Conservation (phyloP, 1,140 invertebrate genomes). For the Steinernema feltiae region DNA sequence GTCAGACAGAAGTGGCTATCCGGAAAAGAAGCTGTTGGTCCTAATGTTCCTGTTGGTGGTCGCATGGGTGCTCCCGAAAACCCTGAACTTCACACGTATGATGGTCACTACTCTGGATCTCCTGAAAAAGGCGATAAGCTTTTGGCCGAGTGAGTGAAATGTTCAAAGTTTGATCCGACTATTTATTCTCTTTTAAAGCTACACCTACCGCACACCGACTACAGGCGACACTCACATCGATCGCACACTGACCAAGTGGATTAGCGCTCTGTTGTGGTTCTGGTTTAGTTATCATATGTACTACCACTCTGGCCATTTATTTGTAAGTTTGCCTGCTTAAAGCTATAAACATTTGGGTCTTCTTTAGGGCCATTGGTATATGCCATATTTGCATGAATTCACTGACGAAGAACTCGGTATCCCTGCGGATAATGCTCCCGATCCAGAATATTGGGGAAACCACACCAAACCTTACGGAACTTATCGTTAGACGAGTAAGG, state of each 20-base stretch:
- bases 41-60: slow-evolving; percentile 34
- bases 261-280: slow-evolving; percentile 36
- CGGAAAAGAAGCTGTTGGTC: background rate
- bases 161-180: background rate
- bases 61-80: slow-evolving; percentile 35
- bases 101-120: slow-evolving; percentile 35
- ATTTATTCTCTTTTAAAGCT: slow-evolving; percentile 24
- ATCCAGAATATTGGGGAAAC: slow-evolving; percentile 58
- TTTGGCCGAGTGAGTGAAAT: slow-evolving; percentile 30
- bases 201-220: slow-evolving; percentile 37
- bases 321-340: slow-evolving; percentile 38
- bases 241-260: slow-evolving; percentile 30
- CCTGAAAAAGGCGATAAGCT: slow-evolving; percentile 33
- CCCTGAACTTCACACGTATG: slow-evolving; percentile 40
- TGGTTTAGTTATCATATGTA: slow-evolving; percentile 51
- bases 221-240: slow-evolving; percentile 39
- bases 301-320: slow-evolving; percentile 44
- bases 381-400: slow-evolving; percentile 52
- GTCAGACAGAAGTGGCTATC: background rate
- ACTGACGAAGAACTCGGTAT: slow-evolving; percentile 57
- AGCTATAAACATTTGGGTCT: background rate
- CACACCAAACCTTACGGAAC: slow-evolving; percentile 44
- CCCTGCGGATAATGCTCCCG: slow-evolving; percentile 48
- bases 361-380: slow-evolving; percentile 54
- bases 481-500: slow-evolving; percentile 43